Base-by-base conservation (phyloP, 2,797 vertebrate genomes). In the Acropternis orthonyx region DNA sequence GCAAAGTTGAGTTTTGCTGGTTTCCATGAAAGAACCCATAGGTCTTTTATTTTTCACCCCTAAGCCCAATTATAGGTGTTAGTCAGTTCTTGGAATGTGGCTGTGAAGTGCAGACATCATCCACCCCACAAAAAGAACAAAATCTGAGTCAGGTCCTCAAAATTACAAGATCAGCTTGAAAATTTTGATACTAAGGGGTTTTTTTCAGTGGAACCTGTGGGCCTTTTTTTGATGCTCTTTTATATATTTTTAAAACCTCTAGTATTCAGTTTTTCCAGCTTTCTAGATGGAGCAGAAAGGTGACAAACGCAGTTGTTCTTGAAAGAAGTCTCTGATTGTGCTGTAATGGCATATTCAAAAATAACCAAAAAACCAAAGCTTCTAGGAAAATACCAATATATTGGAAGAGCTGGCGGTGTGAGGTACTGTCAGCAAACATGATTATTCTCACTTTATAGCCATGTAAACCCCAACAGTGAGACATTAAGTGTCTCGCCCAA, bases 141-240 rank as follows among this genome's bases (percentile, higher is more conserved):
- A 93, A 93, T 54, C 92, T 96, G 95, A 96, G 87, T 96, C 93
- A 95, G 87, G 80, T 65, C 85, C 78, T 95, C 81, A 62, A 68
- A 96, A 76, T 89, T 85, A 77, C 81, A 65, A 7, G 41, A 89
- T 96, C 93, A 93, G 92, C 94, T 91, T 74, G 58, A 96, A 95
- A 95, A 72, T 85, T 43, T 55, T 80, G 65, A 66, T 89, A 27
- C 77, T 91, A 76, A 95, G 41, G 65, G 19, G 0, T 15, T 78
- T 89, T 90, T 77, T 88, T 74, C 46, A 39, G 36, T 81, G 22
- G 85, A 79, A 76, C 32, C 48, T 43, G 39, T 69, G 68, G 44
- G 14, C 44, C n/a, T 52, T 76, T 88, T 89, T 93, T 88, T 94
- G 23, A 86, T 93, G 28, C 24, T 59, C 44, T 85, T 93, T 79